These are phyloP conservation scores for Notolepis coatsorum DNA, from an alignment of 2,797 vertebrate species.

Conservation along the genomic window DNA sequence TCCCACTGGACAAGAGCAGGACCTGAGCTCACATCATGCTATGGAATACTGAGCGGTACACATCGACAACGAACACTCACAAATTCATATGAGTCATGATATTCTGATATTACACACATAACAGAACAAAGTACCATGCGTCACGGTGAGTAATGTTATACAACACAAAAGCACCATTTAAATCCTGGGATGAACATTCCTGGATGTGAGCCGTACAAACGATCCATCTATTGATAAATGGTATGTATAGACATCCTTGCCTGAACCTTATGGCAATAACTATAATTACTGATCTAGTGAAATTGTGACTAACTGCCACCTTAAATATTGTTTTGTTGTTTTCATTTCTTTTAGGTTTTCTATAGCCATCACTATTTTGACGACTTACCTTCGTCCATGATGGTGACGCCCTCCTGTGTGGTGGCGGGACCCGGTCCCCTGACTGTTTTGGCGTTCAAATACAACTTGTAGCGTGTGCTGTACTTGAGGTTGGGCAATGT, in stretches of 20 bases:
- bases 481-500: conserved; percentile 93
- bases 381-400: conserved; percentile 94
- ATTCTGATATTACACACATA: neutral
- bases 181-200: conserved; percentile 1
- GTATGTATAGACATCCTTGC: neutral
- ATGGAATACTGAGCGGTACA: neutral
- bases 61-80: conserved; percentile 6
- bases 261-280: conserved; percentile 1
- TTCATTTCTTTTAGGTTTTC: neutral
- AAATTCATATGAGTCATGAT: neutral
- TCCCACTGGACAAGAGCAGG: conserved; percentile 16
- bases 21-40: conserved; percentile 17
- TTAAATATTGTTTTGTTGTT: neutral
- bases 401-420: conserved; percentile 90
- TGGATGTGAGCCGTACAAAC: neutral
- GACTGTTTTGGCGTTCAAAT: conserved; percentile 91
- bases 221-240: neutral
- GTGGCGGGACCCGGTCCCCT: conserved; percentile 88
- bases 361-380: conserved; percentile 21
- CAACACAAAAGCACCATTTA: neutral
- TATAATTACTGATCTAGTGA: neutral
- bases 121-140: neutral
- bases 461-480: conserved; percentile 98
- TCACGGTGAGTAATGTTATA: neutral
- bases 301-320: neutral